Base-by-base conservation (phyloP, 2,888 invertebrate genomes). In the Halictus quadricinctus region DNA sequence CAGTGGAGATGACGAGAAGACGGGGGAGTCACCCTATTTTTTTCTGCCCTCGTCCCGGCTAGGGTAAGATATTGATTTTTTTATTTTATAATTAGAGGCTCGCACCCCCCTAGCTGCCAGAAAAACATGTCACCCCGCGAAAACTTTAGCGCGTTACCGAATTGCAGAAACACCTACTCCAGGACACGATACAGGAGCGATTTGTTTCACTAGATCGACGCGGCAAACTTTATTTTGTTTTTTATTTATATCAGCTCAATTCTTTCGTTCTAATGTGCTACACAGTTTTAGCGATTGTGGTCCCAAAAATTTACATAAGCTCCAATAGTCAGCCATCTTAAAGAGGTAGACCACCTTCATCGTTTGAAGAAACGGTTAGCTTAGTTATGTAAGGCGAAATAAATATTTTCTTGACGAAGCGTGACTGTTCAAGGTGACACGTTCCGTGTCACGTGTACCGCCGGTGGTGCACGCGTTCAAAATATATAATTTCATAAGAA, bases 61-160 rank as follows among this genome's bases (percentile, higher is more conserved):
- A 91, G 94, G 94, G 94, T 93, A 94, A 93, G 93, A 94, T 94
- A 94, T 94, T 94, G 94, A 94, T 94, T 94, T 94, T 94, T 94
- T 94, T 94, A 94, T 94, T 94, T 94, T 94, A 94, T 94, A 94
- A 94, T 94, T 94, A 94, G 94, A 94, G 94, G 93, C 92, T 94
- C 93, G 92, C 93, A 93, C 94, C 94, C 93, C 93, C 92, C 90
- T 50, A 90, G 93, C 92, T 93, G 93, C 92, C 93, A 92, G 91
- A 93, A 94, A 94, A 94, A 94, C 92, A 94, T 93, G 94, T 94
- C 94, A 92, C 92, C 92, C 92, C 84, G 88, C 88, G 77, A 72
- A 64, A 80, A 70, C 50, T 75, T 36, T 43, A 29, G 36, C 72
- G 66, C 69, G 46, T 43, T 46, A 50, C 13, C 29, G 50, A 74